phyloP scores from a whole-genome alignment of 1,140 invertebrate genomes.

The Trichoplusia ni region DNA sequence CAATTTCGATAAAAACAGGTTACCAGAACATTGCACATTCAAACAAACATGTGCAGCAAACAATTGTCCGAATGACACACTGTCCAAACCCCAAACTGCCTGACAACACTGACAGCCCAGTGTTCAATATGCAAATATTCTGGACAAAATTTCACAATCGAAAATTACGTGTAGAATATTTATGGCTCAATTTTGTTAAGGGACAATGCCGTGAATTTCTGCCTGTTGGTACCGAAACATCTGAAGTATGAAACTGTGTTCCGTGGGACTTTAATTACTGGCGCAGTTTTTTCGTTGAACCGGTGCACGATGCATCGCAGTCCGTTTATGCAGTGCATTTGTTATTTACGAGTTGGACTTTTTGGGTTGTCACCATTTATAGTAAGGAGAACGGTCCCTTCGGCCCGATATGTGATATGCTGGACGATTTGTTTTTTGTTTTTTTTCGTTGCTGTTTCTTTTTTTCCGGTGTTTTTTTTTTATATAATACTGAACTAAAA shows the following conservation, averaged over 20 bases:
- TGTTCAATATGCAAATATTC: conserved; percentile 48
- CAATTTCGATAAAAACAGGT: conserved; percentile 20
- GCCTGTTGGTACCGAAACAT: conserved; percentile 40
- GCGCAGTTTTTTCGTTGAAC: conserved; percentile 50
- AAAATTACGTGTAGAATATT: conserved; percentile 67
- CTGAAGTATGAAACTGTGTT: conserved; percentile 47
- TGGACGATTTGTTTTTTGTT: neutral
- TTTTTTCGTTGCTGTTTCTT: neutral
- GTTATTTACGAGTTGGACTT: conserved; percentile 70
- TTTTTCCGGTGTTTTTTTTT: neutral
- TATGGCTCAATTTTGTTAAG: conserved; percentile 68
- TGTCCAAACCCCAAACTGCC: conserved; percentile 11
- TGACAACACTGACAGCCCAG: conserved; percentile 29
- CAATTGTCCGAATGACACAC: conserved; percentile 3
- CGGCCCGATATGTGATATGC: conserved; percentile 32
- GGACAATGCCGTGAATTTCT: conserved; percentile 54
- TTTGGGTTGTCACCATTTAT: conserved; percentile 63
- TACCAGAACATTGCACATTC: conserved; percentile 16
- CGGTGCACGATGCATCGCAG: conserved; percentile 41
- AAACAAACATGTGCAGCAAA: neutral
- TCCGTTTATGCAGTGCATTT: conserved; percentile 53
- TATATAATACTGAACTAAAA: too few relatives aligned
- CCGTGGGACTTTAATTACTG: conserved; percentile 65
- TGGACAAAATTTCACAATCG: conserved; percentile 55
- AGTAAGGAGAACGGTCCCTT: conserved; percentile 32